Conservation (phyloP, 2,888 invertebrate species). For the Nephrotoma appendiculata region DNA sequence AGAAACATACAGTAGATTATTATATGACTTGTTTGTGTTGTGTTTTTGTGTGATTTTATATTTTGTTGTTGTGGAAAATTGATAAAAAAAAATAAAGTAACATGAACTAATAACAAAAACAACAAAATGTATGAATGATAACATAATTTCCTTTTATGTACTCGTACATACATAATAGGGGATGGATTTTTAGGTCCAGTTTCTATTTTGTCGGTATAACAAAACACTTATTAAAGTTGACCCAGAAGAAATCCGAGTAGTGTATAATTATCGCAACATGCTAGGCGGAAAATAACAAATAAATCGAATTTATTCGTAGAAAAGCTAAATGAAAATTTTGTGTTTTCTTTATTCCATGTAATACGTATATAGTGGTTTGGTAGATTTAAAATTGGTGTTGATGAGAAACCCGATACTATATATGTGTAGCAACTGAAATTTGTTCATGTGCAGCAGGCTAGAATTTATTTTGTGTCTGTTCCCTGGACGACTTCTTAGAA, state of each 20-base stretch:
- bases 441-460: no score
- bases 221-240: background rate
- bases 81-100: background rate
- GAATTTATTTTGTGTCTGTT: no score
- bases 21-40: background rate
- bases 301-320: background rate
- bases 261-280: background rate
- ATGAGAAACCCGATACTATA: no score
- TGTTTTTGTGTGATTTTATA: background rate
- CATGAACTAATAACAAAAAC: background rate
- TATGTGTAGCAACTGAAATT: no score
- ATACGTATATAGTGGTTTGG: no score
- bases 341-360: background rate
- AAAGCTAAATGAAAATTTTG: background rate
- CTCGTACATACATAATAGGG: background rate
- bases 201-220: background rate
- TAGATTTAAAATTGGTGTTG: no score
- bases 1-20: background rate
- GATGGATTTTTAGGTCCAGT: background rate
- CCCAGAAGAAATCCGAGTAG: background rate
- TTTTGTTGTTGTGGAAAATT: background rate
- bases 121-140: background rate
- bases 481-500: no score
- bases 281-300: background rate
- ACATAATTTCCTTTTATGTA: background rate